Evolutionary conservation across 2,888 invertebrate genomes (phyloP).

Genomic region (Ptychoptera contaminata): DNA sequence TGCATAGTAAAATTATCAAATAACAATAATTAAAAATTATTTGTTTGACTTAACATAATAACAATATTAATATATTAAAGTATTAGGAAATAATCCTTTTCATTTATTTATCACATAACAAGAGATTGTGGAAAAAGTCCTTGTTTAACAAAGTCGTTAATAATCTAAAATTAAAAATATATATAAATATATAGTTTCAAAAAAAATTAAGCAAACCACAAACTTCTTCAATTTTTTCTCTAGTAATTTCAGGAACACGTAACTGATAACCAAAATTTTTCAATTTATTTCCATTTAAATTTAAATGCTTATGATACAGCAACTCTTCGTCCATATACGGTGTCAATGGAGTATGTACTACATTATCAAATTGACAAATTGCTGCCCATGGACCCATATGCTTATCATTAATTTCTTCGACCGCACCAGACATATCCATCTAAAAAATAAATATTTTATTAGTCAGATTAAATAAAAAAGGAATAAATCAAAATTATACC

Average conservation of each 20-base stretch:
- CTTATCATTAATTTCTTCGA: conserved; percentile 86
- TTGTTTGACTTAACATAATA: no score
- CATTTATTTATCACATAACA: conserved; percentile 32
- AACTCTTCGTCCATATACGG: conserved; percentile 75
- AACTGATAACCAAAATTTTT: conserved; percentile 41
- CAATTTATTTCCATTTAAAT: conserved; percentile 54
- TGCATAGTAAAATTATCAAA: no score
- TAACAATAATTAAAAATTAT: no score
- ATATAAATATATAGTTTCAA: not conserved
- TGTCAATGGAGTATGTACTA: conserved; percentile 73
- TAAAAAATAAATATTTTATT: conserved; percentile 20
- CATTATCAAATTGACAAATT: conserved; percentile 55
- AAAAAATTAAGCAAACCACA: conserved; percentile 7
- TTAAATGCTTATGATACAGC: conserved; percentile 63
- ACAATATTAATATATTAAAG: no score
- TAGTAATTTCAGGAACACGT: conserved; percentile 44
- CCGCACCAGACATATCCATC: conserved; percentile 63
- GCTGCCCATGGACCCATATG: conserved; percentile 87
- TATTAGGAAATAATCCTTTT: no score
- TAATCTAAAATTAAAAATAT: conserved; percentile 36
- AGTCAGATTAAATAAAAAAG: not conserved
- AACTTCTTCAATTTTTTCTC: conserved; percentile 45
- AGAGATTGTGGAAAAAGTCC: conserved; percentile 67
- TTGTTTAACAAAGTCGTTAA: conserved; percentile 67
- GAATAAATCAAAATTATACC: conserved; percentile 31